A percentile compares a stretch with the other conserved stretches of the same genome.
These are phyloP conservation scores for Passer montanus DNA, from an alignment of 2,113 vertebrate genomes.

Conservation along the genomic window DNA sequence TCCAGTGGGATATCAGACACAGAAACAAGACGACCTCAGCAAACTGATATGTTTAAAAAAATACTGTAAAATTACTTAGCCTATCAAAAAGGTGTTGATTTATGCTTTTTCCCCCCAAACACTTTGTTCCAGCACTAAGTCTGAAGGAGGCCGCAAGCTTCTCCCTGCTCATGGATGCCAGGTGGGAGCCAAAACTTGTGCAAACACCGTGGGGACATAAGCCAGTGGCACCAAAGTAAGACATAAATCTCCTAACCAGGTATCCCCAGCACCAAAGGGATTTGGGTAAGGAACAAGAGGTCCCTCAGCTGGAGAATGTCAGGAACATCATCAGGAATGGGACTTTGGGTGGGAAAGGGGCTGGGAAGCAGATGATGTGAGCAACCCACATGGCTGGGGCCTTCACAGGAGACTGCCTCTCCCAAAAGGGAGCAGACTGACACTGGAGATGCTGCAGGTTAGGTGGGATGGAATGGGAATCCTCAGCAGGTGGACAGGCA, in stretches of 20 bases:
- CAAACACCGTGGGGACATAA: background rate
- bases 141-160: background rate
- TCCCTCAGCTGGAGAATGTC: background rate
- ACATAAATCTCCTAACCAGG: background rate
- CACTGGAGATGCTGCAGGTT: background rate
- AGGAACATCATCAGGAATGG: background rate
- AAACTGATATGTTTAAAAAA: background rate
- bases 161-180: background rate
- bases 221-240: background rate
- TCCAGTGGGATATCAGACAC: background rate
- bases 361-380: background rate
- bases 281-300: background rate
- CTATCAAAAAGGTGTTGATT: background rate
- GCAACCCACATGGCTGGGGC: background rate
- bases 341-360: background rate
- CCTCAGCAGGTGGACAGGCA: background rate
- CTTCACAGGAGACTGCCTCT: background rate
- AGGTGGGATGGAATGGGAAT: background rate
- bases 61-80: accelerated
- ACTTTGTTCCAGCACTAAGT: background rate
- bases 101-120: background rate
- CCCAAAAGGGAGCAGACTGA: background rate
- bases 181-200: background rate
- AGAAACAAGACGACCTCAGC: background rate
- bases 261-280: background rate